phyloP scores from a whole-genome alignment of 1,140 invertebrate genomes.

The Brachionus manjavacas region DNA sequence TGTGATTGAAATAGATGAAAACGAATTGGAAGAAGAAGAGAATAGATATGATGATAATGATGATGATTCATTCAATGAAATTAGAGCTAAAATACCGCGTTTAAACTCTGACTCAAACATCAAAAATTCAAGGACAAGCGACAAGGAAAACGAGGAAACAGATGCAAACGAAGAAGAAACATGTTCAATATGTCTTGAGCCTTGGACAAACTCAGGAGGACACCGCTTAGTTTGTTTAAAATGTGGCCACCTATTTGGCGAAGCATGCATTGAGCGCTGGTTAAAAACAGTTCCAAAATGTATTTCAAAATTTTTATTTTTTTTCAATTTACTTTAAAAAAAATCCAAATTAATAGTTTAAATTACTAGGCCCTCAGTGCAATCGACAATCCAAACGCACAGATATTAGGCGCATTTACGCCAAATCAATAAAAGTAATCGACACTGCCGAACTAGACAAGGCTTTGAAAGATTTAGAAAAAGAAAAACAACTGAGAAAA shows the following conservation, averaged over 20 bases:
- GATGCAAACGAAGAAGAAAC: slow-evolving; percentile 5
- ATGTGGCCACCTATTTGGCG: slow-evolving; percentile 85
- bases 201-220: slow-evolving; percentile 75
- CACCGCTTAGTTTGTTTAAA: slow-evolving; percentile 75
- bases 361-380: slow-evolving; percentile 66
- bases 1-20: not conserved
- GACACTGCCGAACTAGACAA: slow-evolving; percentile 66
- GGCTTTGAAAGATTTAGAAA: slow-evolving; percentile 60
- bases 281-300: slow-evolving; percentile 64
- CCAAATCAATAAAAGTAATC: slow-evolving; percentile 62
- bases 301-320: not conserved
- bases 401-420: slow-evolving; percentile 73
- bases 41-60: slow-evolving; percentile 1
- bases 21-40: no score
- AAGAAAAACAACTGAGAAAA: slow-evolving; percentile 54
- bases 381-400: slow-evolving; percentile 69
- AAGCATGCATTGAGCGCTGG: slow-evolving; percentile 76
- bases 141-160: not conserved
- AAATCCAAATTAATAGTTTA: not conserved
- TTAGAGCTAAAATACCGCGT: slow-evolving; percentile 28
- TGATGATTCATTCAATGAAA: not conserved
- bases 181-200: slow-evolving; percentile 80
- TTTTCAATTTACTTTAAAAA: no score
- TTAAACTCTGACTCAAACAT: not conserved
- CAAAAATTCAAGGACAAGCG: not conserved